A percentile compares a stretch with the other conserved stretches of the same genome.
Conservation (phyloP, 2,888 invertebrate genomes). For the Plagodis pulveraria region DNA sequence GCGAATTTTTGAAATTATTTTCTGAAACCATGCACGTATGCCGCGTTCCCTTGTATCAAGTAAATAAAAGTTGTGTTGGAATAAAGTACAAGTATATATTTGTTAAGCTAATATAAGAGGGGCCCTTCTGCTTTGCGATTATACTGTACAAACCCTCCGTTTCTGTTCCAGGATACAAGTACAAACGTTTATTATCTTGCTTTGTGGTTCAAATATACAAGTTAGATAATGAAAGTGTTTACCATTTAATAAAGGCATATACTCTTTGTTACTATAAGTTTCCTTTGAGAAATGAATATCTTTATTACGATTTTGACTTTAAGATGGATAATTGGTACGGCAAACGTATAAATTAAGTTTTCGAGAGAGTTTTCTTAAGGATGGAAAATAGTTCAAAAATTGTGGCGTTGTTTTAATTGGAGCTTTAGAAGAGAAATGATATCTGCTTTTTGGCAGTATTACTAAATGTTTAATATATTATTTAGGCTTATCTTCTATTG, state of each 20-base stretch:
- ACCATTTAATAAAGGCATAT: slow-evolving; percentile 7
- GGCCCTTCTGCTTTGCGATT: neutral
- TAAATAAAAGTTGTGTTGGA: too few relatives aligned
- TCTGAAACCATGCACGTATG: too few relatives aligned
- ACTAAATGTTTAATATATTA: too few relatives aligned
- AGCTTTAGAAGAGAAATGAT: too few relatives aligned
- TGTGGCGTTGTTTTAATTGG: too few relatives aligned
- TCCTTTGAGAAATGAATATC: neutral
- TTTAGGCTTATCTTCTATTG: too few relatives aligned
- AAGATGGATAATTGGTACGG: slow-evolving; percentile 6
- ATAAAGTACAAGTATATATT: too few relatives aligned
- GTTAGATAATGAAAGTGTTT: slow-evolving; percentile 17
- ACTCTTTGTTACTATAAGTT: slow-evolving; percentile 1
- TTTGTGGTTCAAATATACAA: slow-evolving; percentile 28
- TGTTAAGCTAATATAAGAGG: neutral
- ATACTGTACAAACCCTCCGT: slow-evolving; percentile 4
- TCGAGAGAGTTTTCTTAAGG: neutral
- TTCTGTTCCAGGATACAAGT: slow-evolving; percentile 33
- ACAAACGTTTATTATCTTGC: slow-evolving; percentile 31
- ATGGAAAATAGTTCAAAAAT: neutral
- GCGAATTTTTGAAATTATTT: too few relatives aligned
- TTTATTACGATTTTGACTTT: neutral
- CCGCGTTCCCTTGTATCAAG: too few relatives aligned
- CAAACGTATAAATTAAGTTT: slow-evolving; percentile 11
- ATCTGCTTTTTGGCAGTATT: too few relatives aligned